A percentile compares a stretch with the other conserved stretches of the same genome.
Evolutionary conservation across 2,888 invertebrate species (phyloP).

Genomic region (Nezara viridula): DNA sequence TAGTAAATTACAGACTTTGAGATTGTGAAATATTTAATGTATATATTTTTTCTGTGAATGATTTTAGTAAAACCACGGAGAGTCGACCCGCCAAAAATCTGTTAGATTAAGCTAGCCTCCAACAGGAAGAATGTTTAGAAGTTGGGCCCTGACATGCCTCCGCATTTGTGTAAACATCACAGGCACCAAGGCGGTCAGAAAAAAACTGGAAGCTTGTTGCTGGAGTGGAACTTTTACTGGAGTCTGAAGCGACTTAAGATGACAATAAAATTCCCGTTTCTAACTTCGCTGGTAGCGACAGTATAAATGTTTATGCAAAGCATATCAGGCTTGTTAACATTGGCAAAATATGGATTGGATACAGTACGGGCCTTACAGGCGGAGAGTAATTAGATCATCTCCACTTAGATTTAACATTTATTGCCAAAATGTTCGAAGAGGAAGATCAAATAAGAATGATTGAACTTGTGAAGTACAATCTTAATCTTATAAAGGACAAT

Average conservation of each 20-base stretch:
- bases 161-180: background rate
- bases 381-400: too few species aligned
- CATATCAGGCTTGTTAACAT: background rate
- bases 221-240: background rate
- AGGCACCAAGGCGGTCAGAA: background rate
- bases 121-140: background rate
- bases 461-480: too few species aligned
- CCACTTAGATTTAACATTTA: too few species aligned
- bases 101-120: background rate
- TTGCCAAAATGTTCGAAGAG: too few species aligned
- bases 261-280: background rate
- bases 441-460: too few species aligned
- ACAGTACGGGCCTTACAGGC: too few species aligned
- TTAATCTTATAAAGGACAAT: too few species aligned
- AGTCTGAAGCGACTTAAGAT: background rate
- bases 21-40: too few species aligned
- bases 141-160: background rate
- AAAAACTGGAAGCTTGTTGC: conserved; percentile 12
- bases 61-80: too few species aligned
- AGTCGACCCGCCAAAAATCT: background rate
- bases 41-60: too few species aligned
- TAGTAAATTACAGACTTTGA: too few species aligned
- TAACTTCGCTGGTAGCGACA: background rate
- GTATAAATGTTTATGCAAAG: background rate
- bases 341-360: too few species aligned